phyloP scores from a whole-genome alignment of 2,888 invertebrate species.

The Limulus polyphemus region DNA sequence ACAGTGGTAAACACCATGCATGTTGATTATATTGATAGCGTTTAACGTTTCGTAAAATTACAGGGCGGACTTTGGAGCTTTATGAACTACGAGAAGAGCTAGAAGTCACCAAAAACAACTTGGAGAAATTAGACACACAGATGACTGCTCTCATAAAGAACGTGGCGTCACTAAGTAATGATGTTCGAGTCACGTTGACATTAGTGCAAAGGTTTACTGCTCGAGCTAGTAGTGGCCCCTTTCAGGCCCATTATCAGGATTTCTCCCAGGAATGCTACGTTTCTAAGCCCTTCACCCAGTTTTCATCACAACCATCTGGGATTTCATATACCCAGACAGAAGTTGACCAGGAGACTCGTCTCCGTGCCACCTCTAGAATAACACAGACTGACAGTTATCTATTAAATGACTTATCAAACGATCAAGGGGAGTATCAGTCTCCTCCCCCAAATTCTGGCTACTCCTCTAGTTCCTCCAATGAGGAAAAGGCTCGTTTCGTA shows the following conservation, averaged over 20 bases:
- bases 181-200: slow-evolving; percentile 43
- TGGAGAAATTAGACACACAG: slow-evolving; percentile 69
- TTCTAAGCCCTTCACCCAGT: background rate
- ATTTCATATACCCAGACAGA: slow-evolving; percentile 4
- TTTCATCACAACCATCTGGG: slow-evolving; percentile 21
- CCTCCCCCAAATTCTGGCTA: slow-evolving; percentile 23
- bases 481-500: slow-evolving; percentile 21
- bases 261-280: no score
- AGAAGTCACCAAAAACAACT: slow-evolving; percentile 33
- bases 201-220: slow-evolving; percentile 9
- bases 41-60: no score
- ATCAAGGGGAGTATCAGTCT: slow-evolving; percentile 14
- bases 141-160: slow-evolving; percentile 70
- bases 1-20: no score
- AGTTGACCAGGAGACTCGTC: no score
- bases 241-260: no score
- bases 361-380: background rate
- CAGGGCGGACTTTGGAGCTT: slow-evolving; percentile 20
- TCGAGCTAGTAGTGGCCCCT: no score
- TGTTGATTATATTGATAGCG: no score
- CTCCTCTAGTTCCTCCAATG: slow-evolving; percentile 20
- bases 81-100: slow-evolving; percentile 23
- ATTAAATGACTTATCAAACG: slow-evolving; percentile 20
- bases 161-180: slow-evolving; percentile 68
- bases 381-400: slow-evolving; percentile 26